Percentiles rank a stretch among this genome's conserved stretches.
phyloP scores from a whole-genome alignment of 37 sponge, comb jelly and placozoan species.

The Diacarnus erythraeanus region DNA sequence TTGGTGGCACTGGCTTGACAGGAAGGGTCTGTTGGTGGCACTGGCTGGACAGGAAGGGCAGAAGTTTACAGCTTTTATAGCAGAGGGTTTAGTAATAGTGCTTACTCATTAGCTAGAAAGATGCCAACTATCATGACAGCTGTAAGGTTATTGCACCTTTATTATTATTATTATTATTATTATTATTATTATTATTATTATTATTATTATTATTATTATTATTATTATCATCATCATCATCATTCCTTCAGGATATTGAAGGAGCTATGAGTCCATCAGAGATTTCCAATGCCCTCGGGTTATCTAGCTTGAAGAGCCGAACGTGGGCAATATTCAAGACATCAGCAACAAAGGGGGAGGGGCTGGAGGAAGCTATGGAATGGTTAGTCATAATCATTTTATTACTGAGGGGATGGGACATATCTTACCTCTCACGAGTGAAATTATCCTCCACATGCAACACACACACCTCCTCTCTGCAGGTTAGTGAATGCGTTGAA shows the following conservation, averaged over 20 bases:
- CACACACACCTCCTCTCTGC: too few species aligned
- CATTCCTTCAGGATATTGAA: slow-evolving; percentile 80
- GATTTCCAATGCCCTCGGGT: slow-evolving; percentile 89
- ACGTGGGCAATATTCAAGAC: slow-evolving; percentile 99
- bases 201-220: too few species aligned
- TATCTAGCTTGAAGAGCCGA: slow-evolving; percentile 92
- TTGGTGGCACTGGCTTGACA: too few species aligned
- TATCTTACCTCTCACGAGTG: too few species aligned
- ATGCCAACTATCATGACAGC: too few species aligned
- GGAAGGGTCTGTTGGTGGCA: not conserved
- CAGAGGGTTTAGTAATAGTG: too few species aligned
- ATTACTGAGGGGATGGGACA: too few species aligned
- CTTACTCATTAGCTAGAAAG: too few species aligned
- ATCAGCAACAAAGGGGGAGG: slow-evolving; percentile 95
- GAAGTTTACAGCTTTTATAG: not conserved
- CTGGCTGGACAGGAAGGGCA: too few species aligned
- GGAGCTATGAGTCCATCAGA: slow-evolving; percentile 96
- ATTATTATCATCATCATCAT: too few species aligned
- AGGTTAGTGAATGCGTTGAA: too few species aligned
- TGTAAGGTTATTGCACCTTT: not conserved
- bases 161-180: not conserved
- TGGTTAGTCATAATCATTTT: slow-evolving; percentile 95
- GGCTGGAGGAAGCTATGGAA: slow-evolving; percentile 99
- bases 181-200: not conserved
- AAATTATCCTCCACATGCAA: too few species aligned